Evolutionary conservation across 2,888 invertebrate species (phyloP), one percentile per base, ranked within the genome.

Genomic region (Dromius quadrimaculatus): DNA sequence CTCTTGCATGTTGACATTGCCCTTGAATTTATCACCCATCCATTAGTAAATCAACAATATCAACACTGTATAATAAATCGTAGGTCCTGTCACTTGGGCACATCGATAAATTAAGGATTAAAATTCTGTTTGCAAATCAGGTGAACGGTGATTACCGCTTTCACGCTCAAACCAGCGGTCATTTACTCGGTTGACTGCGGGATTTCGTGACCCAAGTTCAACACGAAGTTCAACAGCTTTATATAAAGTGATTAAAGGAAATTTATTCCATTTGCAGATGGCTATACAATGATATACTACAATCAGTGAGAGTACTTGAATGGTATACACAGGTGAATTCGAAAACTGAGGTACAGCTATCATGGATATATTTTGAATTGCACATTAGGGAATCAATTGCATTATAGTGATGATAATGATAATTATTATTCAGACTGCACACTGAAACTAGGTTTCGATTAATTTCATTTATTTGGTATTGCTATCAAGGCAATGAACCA

Each of bases 201-300:
- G 15, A 6, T 41, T 41, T 4, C 41, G 41, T 41, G 41, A 41
- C 41, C 41, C 15, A 41, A 41, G 41, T 41, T 41, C 41, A 41
- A 41, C 41, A 41, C 41, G 5, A 41, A 41, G 41, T 41, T 41
- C 41, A 41, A 41, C 41, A 41, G 41, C 41, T 15, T 11, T 15
- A 15, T 15, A 41, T 41, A 15, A 15, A 41, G 41, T 41, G 41
- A 41, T 41, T 41, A 41, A 3, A 41, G 3, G 13, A 15, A 41
- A 41, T 41, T 41, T 15, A 41, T 41, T 41, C 41, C 13, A 41
- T 41, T 41, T 41, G 13, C 36, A 41, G 41, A 41, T 11, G 15
- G 1, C n/a, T n/a, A n/a, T n/a, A n/a, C n/a, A n/a, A n/a, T n/a
- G n/a, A n/a, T n/a, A n/a, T n/a, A n/a, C n/a, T n/a, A n/a, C n/a